Evolutionary conservation across 2,113 vertebrate species (phyloP), one percentile per base, ranked within the genome.

Genomic region (Tylochromis polylepis): DNA sequence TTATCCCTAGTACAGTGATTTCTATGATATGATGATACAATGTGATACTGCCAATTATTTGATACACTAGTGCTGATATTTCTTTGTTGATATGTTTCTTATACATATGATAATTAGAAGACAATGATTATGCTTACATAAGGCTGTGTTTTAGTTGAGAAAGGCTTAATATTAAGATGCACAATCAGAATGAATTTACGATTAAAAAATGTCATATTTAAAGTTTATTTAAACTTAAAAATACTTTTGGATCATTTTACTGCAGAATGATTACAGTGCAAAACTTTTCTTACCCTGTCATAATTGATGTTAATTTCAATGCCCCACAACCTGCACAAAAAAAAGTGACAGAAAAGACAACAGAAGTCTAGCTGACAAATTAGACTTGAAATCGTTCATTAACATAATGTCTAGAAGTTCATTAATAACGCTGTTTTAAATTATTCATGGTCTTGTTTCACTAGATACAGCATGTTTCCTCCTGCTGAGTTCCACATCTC

Each of bases 371-470:
- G 94, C 96, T 97, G 97, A 98, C 96, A 98, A 97, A 97, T 97
- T 97, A 96, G 95, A 96, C 96, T 96, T 96, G 94, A 97, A 97
- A 97, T 97, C 89, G 95, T 97, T 96, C 96, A 97, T 97, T 97
- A 97, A 97, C 96, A 97, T 97, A 97, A 97, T 94, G 95, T 96
- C 95, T 96, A 94, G 95, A 97, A 97, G 97, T 97, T 97, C 96
- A 97, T 98, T 97, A 97, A 97, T 97, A 97, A 97, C 95, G 90
- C 94, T 89, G 93, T 96, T 97, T 88, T 97, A 97, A 97, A 97
- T 97, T 97, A 97, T 98, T 97, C 96, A 97, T 97, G 97, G 93
- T 97, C 97, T 97, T 97, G 96, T 98, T 97, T 97, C 96, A 97
- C 95, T 94, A 95, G 96, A 97, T 97, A 95, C 94, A 97, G 96